Evolutionary conservation across 2,888 invertebrate genomes (phyloP), one percentile per base, ranked within the genome.

Genomic region (Lochmaea crataegi): DNA sequence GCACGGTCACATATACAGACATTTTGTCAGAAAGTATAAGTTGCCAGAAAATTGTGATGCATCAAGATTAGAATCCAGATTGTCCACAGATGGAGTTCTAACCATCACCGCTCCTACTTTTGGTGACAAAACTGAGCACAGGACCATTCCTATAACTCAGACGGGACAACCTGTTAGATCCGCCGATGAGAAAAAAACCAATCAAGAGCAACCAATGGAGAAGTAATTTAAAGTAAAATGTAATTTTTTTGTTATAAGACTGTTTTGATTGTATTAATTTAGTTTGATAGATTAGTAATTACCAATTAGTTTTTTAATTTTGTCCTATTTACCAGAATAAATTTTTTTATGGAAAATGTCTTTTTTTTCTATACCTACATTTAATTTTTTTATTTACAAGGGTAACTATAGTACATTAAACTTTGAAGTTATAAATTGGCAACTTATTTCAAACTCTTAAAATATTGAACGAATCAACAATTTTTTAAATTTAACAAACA

Each of bases 1-100:
- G 18, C 76, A 76, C 65, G 76, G 76, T 32, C 72, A 72, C 11
- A 72, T 76, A 10, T 76, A 68, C 61, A 72, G 76, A 45, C 74
- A 74, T 53, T 76, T 76, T 22, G 64, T 76, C 18, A 74, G 76
- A 38, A 74, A 65, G 48, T 76, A 76, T 51, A 66, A 58, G 1
- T 64, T 76, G 26, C 76, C 76, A 51, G 68, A 76, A 41, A 68
- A 74, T 38, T 76, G 76, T 41, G 74, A 76, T 63, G 26, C 70
- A 14, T 26, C 53, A 4, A 51, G 63, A 32, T 22, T 76, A 14
- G 74, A 76, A 63, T 76, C 76, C 9, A 76, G 72, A 18, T 65
- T 76, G 26, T 76, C 76, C 0, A 68, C 71, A 45, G 75, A 75
- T 42, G 75, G 75, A n/a, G 75, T 75, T 14, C 58, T 75, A 18